Conservation (phyloP, 2,888 invertebrate genomes). For the Schizotus pectinicornis region DNA sequence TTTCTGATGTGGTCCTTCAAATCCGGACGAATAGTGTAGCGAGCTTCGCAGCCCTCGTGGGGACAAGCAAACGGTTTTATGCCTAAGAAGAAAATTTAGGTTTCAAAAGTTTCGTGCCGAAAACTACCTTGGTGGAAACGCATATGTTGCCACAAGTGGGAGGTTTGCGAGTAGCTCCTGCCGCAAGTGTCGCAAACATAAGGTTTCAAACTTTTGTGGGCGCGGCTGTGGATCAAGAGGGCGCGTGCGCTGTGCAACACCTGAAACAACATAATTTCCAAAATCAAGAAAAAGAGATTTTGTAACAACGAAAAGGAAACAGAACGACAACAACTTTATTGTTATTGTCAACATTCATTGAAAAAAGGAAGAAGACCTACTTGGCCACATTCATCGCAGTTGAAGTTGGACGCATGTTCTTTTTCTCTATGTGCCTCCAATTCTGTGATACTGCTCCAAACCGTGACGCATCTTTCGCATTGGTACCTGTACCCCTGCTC, state of each 20-base stretch:
- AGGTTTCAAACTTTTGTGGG: conserved; percentile 58
- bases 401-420: conserved; percentile 56
- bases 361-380: conserved; percentile 37
- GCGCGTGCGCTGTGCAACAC: conserved; percentile 57
- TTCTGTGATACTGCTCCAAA: conserved; percentile 49
- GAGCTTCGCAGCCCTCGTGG: conserved; percentile 65
- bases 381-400: conserved; percentile 58
- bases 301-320: too few relatives aligned
- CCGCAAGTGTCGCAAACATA: conserved; percentile 68
- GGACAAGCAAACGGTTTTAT: conserved; percentile 69
- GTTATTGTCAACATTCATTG: neutral
- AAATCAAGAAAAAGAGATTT: neutral
- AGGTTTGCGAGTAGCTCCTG: conserved; percentile 67
- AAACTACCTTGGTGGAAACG: conserved; percentile 66
- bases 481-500: conserved; percentile 55
- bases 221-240: conserved; percentile 55
- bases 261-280: conserved; percentile 37
- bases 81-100: conserved; percentile 52
- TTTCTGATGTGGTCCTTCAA: conserved; percentile 69
- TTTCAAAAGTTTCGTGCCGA: neutral
- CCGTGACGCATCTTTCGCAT: conserved; percentile 55
- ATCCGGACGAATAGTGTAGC: conserved; percentile 69
- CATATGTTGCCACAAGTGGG: conserved; percentile 71
- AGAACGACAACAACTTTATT: neutral
- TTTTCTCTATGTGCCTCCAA: conserved; percentile 53